Evolutionary conservation across 2,888 invertebrate species (phyloP).

Genomic region (Ypsolopha scabrella): DNA sequence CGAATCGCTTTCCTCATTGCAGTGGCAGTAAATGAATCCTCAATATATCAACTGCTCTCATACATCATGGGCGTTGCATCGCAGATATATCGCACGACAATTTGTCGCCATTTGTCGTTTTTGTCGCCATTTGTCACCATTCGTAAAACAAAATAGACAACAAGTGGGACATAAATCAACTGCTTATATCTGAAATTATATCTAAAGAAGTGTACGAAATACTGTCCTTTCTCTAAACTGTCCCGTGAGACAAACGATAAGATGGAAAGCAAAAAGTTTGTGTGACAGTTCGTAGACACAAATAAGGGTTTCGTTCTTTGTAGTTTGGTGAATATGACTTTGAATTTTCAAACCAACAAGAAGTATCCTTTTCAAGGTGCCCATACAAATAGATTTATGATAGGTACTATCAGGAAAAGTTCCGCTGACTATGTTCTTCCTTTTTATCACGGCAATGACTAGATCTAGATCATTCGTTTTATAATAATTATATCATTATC

Average conservation of each 20-base stretch:
- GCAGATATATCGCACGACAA: slow-evolving; percentile 1
- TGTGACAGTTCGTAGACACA: neutral
- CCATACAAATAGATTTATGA: too few relatives aligned
- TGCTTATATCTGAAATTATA: slow-evolving; percentile 1
- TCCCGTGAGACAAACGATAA: neutral
- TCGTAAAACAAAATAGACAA: neutral
- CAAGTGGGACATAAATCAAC: slow-evolving; percentile 2
- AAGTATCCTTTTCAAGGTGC: too few relatives aligned
- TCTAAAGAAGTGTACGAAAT: neutral
- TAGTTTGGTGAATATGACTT: too few relatives aligned
- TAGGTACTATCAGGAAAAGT: too few relatives aligned
- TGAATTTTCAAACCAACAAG: too few relatives aligned
- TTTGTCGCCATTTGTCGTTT: neutral
- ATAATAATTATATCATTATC: too few relatives aligned
- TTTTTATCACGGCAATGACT: too few relatives aligned
- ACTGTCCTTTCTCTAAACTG: neutral
- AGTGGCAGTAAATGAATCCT: neutral
- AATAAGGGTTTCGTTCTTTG: neutral
- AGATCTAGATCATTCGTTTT: too few relatives aligned
- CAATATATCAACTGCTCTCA: neutral
- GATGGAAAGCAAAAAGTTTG: neutral
- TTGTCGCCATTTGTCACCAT: neutral
- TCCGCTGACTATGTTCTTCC: too few relatives aligned
- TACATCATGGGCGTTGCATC: neutral
- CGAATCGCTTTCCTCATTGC: neutral